Percentiles rank a stretch among this genome's conserved stretches.
Conservation (phyloP, 2,797 vertebrate species). For the Parambassis ranga region DNA sequence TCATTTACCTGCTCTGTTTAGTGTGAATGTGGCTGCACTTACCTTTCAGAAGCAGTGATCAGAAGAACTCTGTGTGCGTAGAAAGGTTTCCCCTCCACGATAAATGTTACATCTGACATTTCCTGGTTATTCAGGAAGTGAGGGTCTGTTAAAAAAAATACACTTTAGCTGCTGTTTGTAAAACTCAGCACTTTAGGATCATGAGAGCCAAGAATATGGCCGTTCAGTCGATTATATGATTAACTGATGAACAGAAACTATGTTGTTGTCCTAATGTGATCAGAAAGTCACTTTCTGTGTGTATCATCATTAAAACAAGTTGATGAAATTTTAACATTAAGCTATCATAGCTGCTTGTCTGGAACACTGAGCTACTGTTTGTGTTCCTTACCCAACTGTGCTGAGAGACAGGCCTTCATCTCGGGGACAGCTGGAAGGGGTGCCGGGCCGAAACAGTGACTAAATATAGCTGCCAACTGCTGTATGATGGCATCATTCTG, state of each 20-base stretch:
- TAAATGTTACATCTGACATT: constrained; percentile 97
- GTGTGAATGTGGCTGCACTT: constrained; percentile 29
- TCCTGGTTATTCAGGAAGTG: constrained; percentile 97
- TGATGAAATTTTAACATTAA: too few species aligned
- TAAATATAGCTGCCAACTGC: constrained; percentile 90
- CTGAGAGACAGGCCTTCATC: constrained; percentile 87
- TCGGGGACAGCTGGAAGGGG: constrained; percentile 88
- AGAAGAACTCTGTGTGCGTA: constrained; percentile 95
- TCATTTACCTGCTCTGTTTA: background rate
- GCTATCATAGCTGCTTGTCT: too few species aligned
- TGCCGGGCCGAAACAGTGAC: constrained; percentile 90
- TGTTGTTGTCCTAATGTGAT: too few species aligned
- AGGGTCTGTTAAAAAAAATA: constrained; percentile 81
- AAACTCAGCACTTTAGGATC: background rate
- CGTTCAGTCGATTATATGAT: too few species aligned
- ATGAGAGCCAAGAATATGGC: too few species aligned
- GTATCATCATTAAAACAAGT: too few species aligned
- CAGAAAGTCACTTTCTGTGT: too few species aligned
- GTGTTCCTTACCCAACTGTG: constrained; percentile 82
- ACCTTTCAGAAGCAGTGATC: constrained; percentile 96
- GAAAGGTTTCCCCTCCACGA: constrained; percentile 93
- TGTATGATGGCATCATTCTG: constrained; percentile 91
- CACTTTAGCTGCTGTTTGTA: background rate
- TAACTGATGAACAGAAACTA: too few species aligned
- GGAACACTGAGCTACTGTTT: too few species aligned